These are phyloP conservation scores for Hyalella azteca DNA, from an alignment of 2,888 invertebrate genomes.

Conservation along the genomic window DNA sequence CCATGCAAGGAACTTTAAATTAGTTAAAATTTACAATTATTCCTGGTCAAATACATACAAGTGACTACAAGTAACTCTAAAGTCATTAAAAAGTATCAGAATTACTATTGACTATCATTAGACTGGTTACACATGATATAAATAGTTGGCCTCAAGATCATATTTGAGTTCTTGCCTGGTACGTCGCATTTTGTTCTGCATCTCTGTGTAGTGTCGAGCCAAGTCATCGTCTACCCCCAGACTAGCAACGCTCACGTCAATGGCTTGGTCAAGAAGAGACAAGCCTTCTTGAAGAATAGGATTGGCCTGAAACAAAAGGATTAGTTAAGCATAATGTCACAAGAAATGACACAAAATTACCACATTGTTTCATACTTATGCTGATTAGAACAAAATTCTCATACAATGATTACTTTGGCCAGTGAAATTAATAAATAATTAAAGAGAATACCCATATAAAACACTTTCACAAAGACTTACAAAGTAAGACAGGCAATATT, in stretches of 20 bases:
- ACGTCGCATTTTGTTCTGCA: conserved; percentile 53
- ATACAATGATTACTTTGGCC: background rate
- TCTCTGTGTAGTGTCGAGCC: conserved; percentile 45
- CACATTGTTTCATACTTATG: background rate
- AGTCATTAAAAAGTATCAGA: too few species aligned
- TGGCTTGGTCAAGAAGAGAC: conserved; percentile 51
- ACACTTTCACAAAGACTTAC: background rate
- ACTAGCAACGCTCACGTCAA: conserved; percentile 43
- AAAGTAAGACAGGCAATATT: too few species aligned
- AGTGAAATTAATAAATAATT: background rate
- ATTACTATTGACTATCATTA: too few species aligned
- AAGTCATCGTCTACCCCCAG: conserved; percentile 50
- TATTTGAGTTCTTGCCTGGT: conserved; percentile 44
- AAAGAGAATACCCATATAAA: background rate
- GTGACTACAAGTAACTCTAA: too few species aligned
- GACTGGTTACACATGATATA: too few species aligned
- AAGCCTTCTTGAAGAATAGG: conserved; percentile 48
- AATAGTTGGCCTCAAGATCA: too few species aligned
- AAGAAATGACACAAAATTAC: background rate
- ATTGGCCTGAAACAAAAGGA: conserved; percentile 43
- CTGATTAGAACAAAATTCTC: background rate
- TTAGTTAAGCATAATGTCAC: background rate
- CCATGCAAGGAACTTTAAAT: too few species aligned
- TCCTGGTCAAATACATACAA: too few species aligned
- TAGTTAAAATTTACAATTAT: too few species aligned